Evolutionary conservation across 2,888 invertebrate genomes (phyloP).

Genomic region (Phengaris alcon): DNA sequence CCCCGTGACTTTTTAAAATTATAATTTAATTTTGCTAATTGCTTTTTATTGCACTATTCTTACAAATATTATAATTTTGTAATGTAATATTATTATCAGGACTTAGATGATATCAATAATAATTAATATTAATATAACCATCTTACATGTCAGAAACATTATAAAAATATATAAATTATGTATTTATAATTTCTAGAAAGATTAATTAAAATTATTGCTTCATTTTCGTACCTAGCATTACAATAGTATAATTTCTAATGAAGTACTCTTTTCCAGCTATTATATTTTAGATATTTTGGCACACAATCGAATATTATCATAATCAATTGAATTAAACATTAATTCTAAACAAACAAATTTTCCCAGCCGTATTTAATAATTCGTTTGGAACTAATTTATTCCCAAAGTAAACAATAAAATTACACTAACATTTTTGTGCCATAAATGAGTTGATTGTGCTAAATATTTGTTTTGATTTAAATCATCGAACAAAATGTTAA

Average conservation of each 20-base stretch:
- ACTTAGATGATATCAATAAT: background rate
- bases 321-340: slow-evolving; percentile 27
- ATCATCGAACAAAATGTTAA: slow-evolving; percentile 32
- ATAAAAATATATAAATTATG: background rate
- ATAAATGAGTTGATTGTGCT: slow-evolving; percentile 41
- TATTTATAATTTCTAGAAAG: background rate
- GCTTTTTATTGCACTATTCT: slow-evolving; percentile 8
- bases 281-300: background rate
- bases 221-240: background rate
- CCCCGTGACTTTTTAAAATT: background rate
- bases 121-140: background rate
- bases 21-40: background rate
- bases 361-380: slow-evolving; percentile 26
- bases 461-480: slow-evolving; percentile 39
- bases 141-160: background rate
- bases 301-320: slow-evolving; percentile 20
- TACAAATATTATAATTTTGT: background rate
- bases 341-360: slow-evolving; percentile 29
- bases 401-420: slow-evolving; percentile 30
- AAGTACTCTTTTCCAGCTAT: background rate
- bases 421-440: slow-evolving; percentile 35
- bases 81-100: background rate
- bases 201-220: background rate
- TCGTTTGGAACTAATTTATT: slow-evolving; percentile 31
- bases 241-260: background rate